Percentiles rank a stretch among this genome's conserved stretches.
Conservation (phyloP, 1,140 invertebrate genomes). For the Sitophilus oryzae region DNA sequence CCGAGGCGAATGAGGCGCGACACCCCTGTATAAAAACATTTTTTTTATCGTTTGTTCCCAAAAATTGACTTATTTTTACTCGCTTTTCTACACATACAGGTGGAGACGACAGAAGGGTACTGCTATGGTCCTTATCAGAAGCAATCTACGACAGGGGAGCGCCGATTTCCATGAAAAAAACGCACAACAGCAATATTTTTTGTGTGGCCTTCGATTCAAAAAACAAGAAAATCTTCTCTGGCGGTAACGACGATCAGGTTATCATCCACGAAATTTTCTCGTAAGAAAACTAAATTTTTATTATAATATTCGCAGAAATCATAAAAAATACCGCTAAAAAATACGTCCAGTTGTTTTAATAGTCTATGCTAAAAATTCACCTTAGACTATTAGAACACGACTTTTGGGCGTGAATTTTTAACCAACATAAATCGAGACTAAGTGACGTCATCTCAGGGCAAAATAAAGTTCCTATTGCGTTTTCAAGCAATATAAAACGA, state of each 20-base stretch:
- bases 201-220: conserved; percentile 78
- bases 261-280: conserved; percentile 77
- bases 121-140: conserved; percentile 82
- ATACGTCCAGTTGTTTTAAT: too few relatives aligned
- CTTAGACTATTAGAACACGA: too few relatives aligned
- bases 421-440: too few relatives aligned
- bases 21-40: too few relatives aligned
- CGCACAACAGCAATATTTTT: conserved; percentile 91
- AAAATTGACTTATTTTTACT: not conserved
- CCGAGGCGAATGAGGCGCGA: too few relatives aligned
- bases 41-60: not conserved
- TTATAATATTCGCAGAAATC: not conserved
- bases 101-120: conserved; percentile 84
- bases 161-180: conserved; percentile 68
- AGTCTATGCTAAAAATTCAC: too few relatives aligned
- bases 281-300: conserved; percentile 49
- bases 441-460: too few relatives aligned
- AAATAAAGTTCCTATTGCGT: too few relatives aligned
- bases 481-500: too few relatives aligned
- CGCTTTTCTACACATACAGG: conserved; percentile 56
- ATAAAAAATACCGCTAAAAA: too few relatives aligned
- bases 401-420: too few relatives aligned
- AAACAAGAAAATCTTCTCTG: conserved; percentile 81
- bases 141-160: conserved; percentile 58
- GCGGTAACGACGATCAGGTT: conserved; percentile 91